Evolutionary conservation across 2,888 invertebrate species (phyloP).

Genomic region (Tuberolachnus salignus): DNA sequence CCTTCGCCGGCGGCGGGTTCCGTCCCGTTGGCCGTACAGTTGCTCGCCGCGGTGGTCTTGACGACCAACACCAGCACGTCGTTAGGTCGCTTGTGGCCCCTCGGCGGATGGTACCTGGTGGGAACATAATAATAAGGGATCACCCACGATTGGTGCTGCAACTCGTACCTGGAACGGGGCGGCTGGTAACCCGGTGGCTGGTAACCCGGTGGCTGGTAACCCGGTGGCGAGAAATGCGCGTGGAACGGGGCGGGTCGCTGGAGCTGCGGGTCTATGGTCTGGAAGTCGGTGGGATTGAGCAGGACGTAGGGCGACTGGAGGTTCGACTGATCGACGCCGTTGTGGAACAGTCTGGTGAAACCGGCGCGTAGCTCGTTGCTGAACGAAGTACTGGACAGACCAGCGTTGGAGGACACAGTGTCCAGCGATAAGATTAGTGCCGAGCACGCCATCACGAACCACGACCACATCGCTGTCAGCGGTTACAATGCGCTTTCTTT

Average conservation of each 20-base stretch:
- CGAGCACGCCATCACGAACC: background rate
- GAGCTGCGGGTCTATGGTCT: background rate
- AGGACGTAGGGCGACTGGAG: slow-evolving; percentile 4
- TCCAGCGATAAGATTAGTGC: background rate
- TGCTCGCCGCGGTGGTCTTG: background rate
- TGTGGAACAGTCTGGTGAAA: slow-evolving; percentile 32
- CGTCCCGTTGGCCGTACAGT: slow-evolving; percentile 25
- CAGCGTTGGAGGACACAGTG: slow-evolving; percentile 5
- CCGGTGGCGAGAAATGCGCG: background rate
- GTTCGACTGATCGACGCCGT: slow-evolving; percentile 33
- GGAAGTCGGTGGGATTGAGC: slow-evolving; percentile 16
- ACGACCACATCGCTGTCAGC: background rate
- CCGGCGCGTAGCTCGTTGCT: slow-evolving; percentile 45
- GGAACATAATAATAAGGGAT: slow-evolving; percentile 45
- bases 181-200: background rate
- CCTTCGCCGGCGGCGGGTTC: background rate
- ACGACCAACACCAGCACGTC: slow-evolving; percentile 46
- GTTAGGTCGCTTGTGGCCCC: background rate
- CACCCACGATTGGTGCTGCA: slow-evolving; percentile 23
- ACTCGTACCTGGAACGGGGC: slow-evolving; percentile 42
- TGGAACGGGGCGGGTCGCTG: slow-evolving; percentile 20
- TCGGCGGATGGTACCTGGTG: slow-evolving; percentile 26
- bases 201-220: background rate
- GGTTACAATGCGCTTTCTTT: too few relatives aligned
- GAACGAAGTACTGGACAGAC: slow-evolving; percentile 9